Evolutionary conservation across 2,888 invertebrate species (phyloP), one percentile per base, ranked within the genome.

Genomic region (Stegophylla sp.): DNA sequence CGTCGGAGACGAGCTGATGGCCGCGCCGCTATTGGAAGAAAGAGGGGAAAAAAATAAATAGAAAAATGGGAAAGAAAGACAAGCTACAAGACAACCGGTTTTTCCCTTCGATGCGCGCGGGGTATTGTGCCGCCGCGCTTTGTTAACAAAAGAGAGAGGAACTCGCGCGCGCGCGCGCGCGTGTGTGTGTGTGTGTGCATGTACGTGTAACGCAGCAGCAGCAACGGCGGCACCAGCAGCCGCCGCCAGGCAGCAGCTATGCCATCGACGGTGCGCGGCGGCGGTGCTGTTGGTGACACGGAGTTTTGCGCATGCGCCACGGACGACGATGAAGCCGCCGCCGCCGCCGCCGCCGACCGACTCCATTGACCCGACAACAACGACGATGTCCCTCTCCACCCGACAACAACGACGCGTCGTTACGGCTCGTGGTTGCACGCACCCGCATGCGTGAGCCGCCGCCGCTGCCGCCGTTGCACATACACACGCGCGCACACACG

Each of bases 281-380:
- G 34, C 7, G 34, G 4, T 7, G 34, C 7, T 5, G 34, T 34
- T 34, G 59, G 3, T 26, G 75, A 13, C 9, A 12, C 20, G 61
- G 13, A 48, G 28, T 28, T 34, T 23, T 28, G 69, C 77, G 69
- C 69, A 59, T 28, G 59, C 77, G 74, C 73, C 41, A n/a, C 1
- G 53, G n/a, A n/a, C n/a, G n/a, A n/a, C n/a, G n/a, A n/a, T n/a
- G n/a, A n/a, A n/a, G n/a, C n/a, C n/a, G n/a, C n/a, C n/a, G n/a
- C n/a, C n/a, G 53, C 53, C 15, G 17, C 15, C 59, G 23, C 59
- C n/a, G 23, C 59, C 20, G 12, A 17, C 45, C 69, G 67, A 77
- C 77, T 45, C 77, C 77, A 69, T 77, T 77, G 77, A 77, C 77
- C 77, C 77, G 67, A 28, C 53, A 41, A 34, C 34, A 7, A 34